Evolutionary conservation across 2,113 vertebrate genomes (phyloP), one percentile per base, ranked within the genome.

Genomic region (Callaeas wilsoni): DNA sequence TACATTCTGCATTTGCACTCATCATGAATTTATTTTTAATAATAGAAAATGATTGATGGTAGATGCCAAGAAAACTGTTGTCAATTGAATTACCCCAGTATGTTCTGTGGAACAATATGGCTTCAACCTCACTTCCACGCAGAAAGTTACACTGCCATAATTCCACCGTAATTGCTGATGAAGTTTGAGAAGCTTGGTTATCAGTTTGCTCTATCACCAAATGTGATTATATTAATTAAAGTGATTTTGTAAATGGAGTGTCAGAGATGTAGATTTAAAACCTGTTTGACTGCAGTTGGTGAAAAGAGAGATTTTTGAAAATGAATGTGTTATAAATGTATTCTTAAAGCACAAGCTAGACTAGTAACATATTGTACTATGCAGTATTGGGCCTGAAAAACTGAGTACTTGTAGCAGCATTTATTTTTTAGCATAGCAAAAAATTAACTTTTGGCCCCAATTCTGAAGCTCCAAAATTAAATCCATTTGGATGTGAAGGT

Each of bases 171-270:
- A 33, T 69, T 94, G 64, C 82, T 3, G 13, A 10, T 33, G 65
- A 60, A 84, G 25, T 82, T 85, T 42, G 52, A 81, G 74, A 83
- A 87, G 60, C 80, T 79, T 39, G 23, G 17, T 62, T 91, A 78
- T 42, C 63, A 76, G 73, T 92, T 88, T 85, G 59, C 64, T 5
- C 1, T 87, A 15, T 89, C 87, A 52, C 62, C 55, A 80, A 92
- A 93, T 89, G 73, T 57, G 73, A 37, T 78, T 89, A 20, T 87
- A 90, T 89, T 95, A 69, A 90, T 95, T 94, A 92, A 90, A 92
- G 29, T 16, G 7, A 29, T 75, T 90, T 82, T 92, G 62, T 55
- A 95, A 94, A 52, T 49, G n/a, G 83, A 87, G 37, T 21, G 64
- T 59, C 9, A 5, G 60, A 84, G 77, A 77, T 27, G 41, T 52